Percentiles rank a stretch among this genome's conserved stretches.
Conservation (phyloP, 2,113 vertebrate genomes). For the Picathartes gymnocephalus region DNA sequence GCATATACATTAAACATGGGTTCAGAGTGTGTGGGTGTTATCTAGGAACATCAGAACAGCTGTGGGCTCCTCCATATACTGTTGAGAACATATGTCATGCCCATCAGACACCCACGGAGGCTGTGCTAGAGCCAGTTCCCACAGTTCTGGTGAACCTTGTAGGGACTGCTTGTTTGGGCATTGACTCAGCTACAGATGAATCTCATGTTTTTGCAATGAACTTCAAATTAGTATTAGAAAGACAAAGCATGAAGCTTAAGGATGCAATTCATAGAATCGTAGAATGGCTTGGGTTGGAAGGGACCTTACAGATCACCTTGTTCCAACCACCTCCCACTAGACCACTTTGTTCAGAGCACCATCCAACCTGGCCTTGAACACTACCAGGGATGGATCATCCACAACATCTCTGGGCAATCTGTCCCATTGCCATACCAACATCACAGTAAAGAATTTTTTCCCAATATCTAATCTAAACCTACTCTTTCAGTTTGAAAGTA, state of each 20-base stretch:
- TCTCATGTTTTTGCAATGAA: not conserved
- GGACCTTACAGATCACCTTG: not conserved
- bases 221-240: not conserved
- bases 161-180: not conserved
- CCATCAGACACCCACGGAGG: not conserved
- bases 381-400: not conserved
- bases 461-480: not conserved
- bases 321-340: not conserved
- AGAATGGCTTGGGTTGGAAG: not conserved
- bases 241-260: not conserved
- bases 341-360: not conserved
- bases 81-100: not conserved
- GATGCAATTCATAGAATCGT: not conserved
- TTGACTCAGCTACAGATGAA: not conserved
- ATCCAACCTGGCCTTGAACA: not conserved
- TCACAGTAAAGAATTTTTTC: not conserved
- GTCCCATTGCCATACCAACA: not conserved
- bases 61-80: not conserved
- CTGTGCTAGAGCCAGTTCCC: not conserved
- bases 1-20: slow-evolving; percentile 33
- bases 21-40: not conserved
- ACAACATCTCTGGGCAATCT: not conserved
- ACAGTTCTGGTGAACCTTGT: not conserved
- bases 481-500: not conserved
- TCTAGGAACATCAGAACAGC: slow-evolving; percentile 30